These are phyloP conservation scores for Vultur gryphus DNA, from an alignment of 2,797 vertebrate species.

Conservation along the genomic window DNA sequence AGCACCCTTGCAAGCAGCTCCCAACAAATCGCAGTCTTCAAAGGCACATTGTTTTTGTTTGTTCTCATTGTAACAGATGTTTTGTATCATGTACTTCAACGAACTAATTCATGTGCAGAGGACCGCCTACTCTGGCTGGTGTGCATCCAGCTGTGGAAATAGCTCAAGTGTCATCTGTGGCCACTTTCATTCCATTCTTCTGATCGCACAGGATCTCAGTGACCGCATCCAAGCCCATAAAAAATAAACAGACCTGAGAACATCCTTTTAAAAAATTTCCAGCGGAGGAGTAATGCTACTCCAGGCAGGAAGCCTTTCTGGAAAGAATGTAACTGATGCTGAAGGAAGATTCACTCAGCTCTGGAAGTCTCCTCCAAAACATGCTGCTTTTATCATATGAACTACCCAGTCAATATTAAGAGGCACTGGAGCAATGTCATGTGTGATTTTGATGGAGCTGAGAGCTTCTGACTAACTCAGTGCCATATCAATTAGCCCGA, in stretches of 20 bases:
- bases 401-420: conserved; percentile 30
- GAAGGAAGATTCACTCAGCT: conserved; percentile 25
- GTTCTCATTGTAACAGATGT: conserved; percentile 72
- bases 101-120: conserved; percentile 67
- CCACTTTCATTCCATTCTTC: conserved; percentile 70
- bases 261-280: conserved; percentile 69
- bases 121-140: conserved; percentile 67
- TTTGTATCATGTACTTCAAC: conserved; percentile 73
- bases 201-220: conserved; percentile 73
- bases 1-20: conserved; percentile 35
- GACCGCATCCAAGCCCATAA: conserved; percentile 67
- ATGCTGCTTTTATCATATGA: not conserved
- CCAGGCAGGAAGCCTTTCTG: conserved; percentile 54
- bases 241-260: conserved; percentile 72
- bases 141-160: conserved; percentile 77
- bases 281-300: conserved; percentile 44
- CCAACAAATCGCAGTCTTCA: conserved; percentile 67
- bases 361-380: conserved; percentile 17
- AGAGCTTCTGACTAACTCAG: conserved; percentile 56
- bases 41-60: conserved; percentile 71
- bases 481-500: conserved; percentile 48
- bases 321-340: conserved; percentile 52
- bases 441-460: conserved; percentile 41
- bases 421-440: not conserved
- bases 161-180: conserved; percentile 70